Conservation (phyloP, 1,140 invertebrate genomes). For the Ptiloglossa arizonensis region DNA sequence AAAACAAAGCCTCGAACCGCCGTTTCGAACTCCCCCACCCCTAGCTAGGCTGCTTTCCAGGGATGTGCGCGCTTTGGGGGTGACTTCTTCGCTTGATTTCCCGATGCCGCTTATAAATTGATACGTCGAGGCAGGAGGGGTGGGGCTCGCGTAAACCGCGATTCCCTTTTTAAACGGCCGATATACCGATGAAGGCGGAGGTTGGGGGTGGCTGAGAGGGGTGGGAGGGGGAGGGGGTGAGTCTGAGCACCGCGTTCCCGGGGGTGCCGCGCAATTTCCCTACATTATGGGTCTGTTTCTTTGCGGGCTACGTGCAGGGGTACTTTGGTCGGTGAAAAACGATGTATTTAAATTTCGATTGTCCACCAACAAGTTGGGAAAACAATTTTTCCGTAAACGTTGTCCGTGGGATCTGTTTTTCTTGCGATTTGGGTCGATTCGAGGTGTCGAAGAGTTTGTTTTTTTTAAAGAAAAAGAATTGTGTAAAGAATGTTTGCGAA, state of each 20-base stretch:
- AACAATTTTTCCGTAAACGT: too few species aligned
- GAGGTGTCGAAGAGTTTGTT: too few species aligned
- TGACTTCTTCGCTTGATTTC: constrained; percentile 77
- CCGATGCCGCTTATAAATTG: constrained; percentile 72
- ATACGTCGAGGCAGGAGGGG: constrained; percentile 62
- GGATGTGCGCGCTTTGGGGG: constrained; percentile 48
- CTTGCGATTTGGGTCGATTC: too few species aligned
- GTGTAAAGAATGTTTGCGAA: too few species aligned
- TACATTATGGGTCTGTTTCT: background rate
- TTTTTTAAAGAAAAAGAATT: too few species aligned
- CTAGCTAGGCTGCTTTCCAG: constrained; percentile 65
- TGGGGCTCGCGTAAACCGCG: constrained; percentile 51
- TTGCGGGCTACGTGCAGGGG: background rate
- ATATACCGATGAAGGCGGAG: constrained; percentile 40
- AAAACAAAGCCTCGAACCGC: constrained; percentile 73
- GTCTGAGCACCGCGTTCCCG: constrained; percentile 37
- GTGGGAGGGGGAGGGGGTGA: constrained; percentile 26
- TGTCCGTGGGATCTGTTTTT: too few species aligned
- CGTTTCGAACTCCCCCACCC: constrained; percentile 35
- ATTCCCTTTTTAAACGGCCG: constrained; percentile 60
- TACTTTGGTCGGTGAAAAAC: background rate
- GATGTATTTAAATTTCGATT: background rate
- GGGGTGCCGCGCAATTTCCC: constrained; percentile 43
- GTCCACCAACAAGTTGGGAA: too few species aligned
- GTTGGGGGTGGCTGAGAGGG: too few species aligned